Evolutionary conservation across 2,797 vertebrate genomes (phyloP).

Genomic region (Tapirus indicus): DNA sequence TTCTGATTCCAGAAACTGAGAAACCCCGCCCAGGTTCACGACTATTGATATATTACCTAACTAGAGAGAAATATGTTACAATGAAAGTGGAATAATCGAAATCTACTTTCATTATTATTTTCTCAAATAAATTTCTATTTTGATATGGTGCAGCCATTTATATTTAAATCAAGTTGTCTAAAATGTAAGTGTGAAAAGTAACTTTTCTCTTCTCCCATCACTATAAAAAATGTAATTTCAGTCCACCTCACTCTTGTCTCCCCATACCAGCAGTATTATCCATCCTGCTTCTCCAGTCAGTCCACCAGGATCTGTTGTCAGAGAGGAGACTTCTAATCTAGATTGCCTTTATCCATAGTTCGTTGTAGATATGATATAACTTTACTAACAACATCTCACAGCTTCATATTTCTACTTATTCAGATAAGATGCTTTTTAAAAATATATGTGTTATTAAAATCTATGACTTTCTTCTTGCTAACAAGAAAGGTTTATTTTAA

Average conservation of each 20-base stretch:
- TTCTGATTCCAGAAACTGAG: background rate
- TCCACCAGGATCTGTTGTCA: conserved; percentile 57
- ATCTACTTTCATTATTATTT: conserved; percentile 78
- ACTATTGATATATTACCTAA: conserved; percentile 33
- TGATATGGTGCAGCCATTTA: conserved; percentile 78
- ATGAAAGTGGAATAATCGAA: conserved; percentile 75
- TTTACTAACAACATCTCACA: background rate
- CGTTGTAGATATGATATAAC: background rate
- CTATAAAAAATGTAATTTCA: conserved; percentile 66
- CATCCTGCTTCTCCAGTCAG: conserved; percentile 67
- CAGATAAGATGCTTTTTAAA: background rate
- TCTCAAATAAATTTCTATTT: conserved; percentile 64
- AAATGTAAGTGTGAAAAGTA: conserved; percentile 73
- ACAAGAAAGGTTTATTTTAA: conserved; percentile 38
- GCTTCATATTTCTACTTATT: background rate
- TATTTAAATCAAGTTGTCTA: conserved; percentile 86
- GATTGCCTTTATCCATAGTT: background rate
- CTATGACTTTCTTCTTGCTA: background rate
- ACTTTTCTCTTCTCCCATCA: background rate
- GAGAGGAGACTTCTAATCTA: background rate
- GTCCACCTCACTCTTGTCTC: background rate
- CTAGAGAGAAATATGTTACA: conserved; percentile 64
- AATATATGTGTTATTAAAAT: background rate
- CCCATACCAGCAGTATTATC: conserved; percentile 53
- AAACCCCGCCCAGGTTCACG: rapidly evolving